Evolutionary conservation across 2,113 vertebrate genomes (phyloP).

Genomic region (Thalassoma bifasciatum): DNA sequence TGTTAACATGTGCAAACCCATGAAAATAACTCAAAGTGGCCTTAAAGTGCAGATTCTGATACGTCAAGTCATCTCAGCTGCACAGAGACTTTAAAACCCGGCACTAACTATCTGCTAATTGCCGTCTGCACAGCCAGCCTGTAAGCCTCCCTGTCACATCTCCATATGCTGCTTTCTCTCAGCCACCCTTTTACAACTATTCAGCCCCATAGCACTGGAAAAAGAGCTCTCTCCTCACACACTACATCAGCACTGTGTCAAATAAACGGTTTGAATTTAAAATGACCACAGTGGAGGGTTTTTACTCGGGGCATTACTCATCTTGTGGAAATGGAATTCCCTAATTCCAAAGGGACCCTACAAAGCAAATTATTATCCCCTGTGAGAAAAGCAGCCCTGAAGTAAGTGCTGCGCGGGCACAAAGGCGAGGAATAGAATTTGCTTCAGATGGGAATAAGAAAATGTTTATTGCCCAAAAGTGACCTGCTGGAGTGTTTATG

Average conservation of each 20-base stretch:
- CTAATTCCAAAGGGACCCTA: constrained; percentile 60
- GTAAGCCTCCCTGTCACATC: constrained; percentile 60
- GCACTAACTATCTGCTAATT: constrained; percentile 57
- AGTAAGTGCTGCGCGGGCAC: constrained; percentile 37
- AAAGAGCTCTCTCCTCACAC: constrained; percentile 26
- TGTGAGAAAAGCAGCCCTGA: constrained; percentile 47
- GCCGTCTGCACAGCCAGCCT: constrained; percentile 48
- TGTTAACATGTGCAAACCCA: constrained; percentile 4
- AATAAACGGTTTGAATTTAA: constrained; percentile 61
- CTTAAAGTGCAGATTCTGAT: neutral
- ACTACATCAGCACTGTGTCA: constrained; percentile 61
- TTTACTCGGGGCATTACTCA: constrained; percentile 69
- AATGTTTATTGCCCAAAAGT: constrained; percentile 15
- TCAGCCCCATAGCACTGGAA: constrained; percentile 20
- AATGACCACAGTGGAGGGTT: constrained; percentile 65
- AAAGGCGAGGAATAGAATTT: constrained; percentile 41
- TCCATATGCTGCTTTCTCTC: constrained; percentile 62
- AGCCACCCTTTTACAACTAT: constrained; percentile 36
- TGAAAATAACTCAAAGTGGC: neutral
- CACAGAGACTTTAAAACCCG: constrained; percentile 21
- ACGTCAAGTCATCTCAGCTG: neutral
- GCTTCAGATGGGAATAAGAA: constrained; percentile 50
- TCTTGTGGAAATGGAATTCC: constrained; percentile 68
- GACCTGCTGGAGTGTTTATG: constrained; percentile 33
- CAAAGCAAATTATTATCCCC: constrained; percentile 68